Evolutionary conservation across 1,140 invertebrate genomes (phyloP).

Genomic region (Leptopilina boulardi): DNA sequence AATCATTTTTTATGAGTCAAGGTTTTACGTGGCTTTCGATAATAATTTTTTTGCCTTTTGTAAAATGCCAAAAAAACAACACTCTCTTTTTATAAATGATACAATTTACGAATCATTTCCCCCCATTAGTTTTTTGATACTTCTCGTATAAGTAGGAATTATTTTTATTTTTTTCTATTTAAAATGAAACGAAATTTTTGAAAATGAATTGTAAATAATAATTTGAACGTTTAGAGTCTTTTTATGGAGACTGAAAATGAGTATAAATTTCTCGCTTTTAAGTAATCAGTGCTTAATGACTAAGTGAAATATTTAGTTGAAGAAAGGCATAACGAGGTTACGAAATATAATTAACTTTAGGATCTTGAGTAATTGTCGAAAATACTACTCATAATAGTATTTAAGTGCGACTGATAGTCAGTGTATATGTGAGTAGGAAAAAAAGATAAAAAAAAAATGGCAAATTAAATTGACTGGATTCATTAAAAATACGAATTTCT

Average conservation of each 20-base stretch:
- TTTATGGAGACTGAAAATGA: constrained; percentile 48
- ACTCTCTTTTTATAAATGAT: neutral
- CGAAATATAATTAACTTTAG: constrained; percentile 59
- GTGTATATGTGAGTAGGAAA: constrained; percentile 13
- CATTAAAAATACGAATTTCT: neutral
- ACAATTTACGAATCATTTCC: constrained; percentile 23
- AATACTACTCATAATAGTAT: constrained; percentile 60
- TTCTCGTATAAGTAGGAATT: neutral
- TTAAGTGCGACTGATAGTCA: constrained; percentile 57
- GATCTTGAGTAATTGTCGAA: constrained; percentile 57
- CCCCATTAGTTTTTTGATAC: neutral
- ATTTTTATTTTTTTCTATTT: no score
- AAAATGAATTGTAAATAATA: constrained; percentile 37
- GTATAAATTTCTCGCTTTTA: constrained; percentile 55
- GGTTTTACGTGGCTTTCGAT: no score
- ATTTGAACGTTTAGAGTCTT: constrained; percentile 45
- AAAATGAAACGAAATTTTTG: constrained; percentile 4
- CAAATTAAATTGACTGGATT: neutral
- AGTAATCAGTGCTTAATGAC: constrained; percentile 59
- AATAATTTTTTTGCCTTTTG: neutral
- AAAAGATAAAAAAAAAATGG: neutral
- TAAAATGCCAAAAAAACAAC: neutral
- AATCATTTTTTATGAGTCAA: no score
- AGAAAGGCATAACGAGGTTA: constrained; percentile 55
- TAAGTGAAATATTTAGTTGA: constrained; percentile 65